These are phyloP conservation scores for Umimayanthus kanabou DNA, from an alignment of 92 coral and sea anemone species.

Conservation along the genomic window DNA sequence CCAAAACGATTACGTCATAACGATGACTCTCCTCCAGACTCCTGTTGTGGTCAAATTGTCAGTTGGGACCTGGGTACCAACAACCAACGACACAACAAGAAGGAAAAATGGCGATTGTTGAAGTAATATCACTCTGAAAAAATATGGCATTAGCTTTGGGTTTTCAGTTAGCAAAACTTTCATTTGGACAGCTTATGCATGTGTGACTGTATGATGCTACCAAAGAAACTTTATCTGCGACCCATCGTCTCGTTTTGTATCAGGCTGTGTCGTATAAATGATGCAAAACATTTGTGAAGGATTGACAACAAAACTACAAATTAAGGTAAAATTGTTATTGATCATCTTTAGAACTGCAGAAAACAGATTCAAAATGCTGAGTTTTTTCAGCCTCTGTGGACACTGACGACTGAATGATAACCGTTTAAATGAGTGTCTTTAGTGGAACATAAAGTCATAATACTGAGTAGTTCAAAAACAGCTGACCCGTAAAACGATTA, in stretches of 20 bases:
- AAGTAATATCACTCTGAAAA: too few relatives aligned
- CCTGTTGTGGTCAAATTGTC: neutral
- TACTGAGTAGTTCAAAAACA: neutral
- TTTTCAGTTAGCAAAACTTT: neutral
- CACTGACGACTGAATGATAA: neutral
- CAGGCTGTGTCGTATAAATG: neutral
- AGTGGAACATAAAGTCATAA: neutral
- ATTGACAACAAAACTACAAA: neutral
- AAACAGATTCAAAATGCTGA: too few relatives aligned
- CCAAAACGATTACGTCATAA: too few relatives aligned
- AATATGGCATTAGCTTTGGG: neutral
- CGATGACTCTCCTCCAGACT: neutral
- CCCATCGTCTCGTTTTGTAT: neutral
- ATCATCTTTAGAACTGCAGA: neutral
- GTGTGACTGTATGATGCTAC: neutral
- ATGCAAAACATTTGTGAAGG: neutral
- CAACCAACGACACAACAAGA: constrained; percentile 1
- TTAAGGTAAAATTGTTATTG: neutral
- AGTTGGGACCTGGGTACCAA: constrained; percentile 6
- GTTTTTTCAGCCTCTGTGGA: neutral
- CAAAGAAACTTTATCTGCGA: neutral
- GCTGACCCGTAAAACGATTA: neutral
- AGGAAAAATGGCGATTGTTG: neutral
- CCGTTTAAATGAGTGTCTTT: neutral
- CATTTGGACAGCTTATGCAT: too few relatives aligned